phyloP scores from a whole-genome alignment of 2,888 invertebrate genomes.

The Galeruca laticollis region DNA sequence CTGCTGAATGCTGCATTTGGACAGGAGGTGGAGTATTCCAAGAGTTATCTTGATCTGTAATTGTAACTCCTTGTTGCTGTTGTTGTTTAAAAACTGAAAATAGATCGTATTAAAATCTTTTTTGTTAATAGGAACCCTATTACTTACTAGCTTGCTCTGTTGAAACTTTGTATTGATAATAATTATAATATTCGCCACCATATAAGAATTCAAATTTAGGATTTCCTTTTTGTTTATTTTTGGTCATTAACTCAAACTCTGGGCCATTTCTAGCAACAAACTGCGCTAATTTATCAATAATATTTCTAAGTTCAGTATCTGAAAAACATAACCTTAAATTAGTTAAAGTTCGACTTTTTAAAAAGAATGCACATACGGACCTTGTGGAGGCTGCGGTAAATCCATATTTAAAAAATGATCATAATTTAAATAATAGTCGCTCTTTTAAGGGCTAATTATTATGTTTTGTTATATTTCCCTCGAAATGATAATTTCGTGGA shows the following conservation, averaged over 20 bases:
- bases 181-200: slow-evolving; percentile 95
- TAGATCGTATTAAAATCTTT: too few species aligned
- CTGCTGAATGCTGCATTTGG: slow-evolving; percentile 54
- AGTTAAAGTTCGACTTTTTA: not conserved
- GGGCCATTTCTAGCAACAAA: slow-evolving; percentile 99
- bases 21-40: slow-evolving; percentile 56
- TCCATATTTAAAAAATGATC: slow-evolving; percentile 62
- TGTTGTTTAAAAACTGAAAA: slow-evolving; percentile 74
- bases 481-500: too few species aligned
- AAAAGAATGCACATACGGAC: slow-evolving; percentile 61
- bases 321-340: slow-evolving; percentile 53
- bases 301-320: slow-evolving; percentile 96
- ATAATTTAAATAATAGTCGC: slow-evolving; percentile 23
- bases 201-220: slow-evolving; percentile 97
- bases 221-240: slow-evolving; percentile 97
- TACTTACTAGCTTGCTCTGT: slow-evolving; percentile 94
- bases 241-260: slow-evolving; percentile 99
- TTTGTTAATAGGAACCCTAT: slow-evolving; percentile 48
- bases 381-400: slow-evolving; percentile 73
- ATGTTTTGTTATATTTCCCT: too few species aligned
- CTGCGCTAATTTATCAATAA: slow-evolving; percentile 98
- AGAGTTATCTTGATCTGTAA: slow-evolving; percentile 49
- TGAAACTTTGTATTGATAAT: slow-evolving; percentile 96
- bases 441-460: not conserved
- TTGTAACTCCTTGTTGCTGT: slow-evolving; percentile 72